Evolutionary conservation across 2,888 invertebrate genomes (phyloP), one percentile per base, ranked within the genome.

Genomic region (Mythimna vitellina): DNA sequence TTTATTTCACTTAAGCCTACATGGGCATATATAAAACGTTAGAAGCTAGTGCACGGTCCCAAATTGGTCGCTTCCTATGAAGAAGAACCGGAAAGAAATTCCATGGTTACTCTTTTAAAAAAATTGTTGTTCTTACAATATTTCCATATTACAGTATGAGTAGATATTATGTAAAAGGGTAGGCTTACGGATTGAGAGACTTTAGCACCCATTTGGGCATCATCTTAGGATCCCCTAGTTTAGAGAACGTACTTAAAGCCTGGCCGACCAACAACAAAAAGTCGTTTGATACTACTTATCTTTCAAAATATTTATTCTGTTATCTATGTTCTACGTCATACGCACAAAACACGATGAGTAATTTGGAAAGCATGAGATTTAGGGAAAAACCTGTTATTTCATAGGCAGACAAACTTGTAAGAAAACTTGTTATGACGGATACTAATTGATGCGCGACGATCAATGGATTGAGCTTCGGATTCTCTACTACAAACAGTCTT

Each of bases 361-460:
- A 64, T 78, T 46, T 60, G 51, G 51, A 79, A 73, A 80, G 25
- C 22, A 25, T 25, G 12, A n/a, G 32, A 35, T 25, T 12, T 20
- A 14, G 56, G 51, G 7, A 65, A 65, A 67, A 25, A 25, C 79
- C 58, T 29, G 1, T 29, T 42, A 17, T 22, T 38, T 58, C 38
- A 20, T 38, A 22, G 25, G 14, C 49, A 22, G 20, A 29, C 53
- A 10, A 51, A 73, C 49, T 14, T 56, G 62, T 74, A 22, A 17
- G n/a, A 73, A 73, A 79, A 74, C 80, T 49, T n/a, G 22, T 64
- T 63, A 32, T 32, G 29, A 12, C 29, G n/a, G 49, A 78, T 61
- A 58, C 3, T 35, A 25, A 29, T 57, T 62, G 53, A 32, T 56
- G n/a, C 3, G 12, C 6, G 29, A 25, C 49, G 12, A 61, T 54